Percentiles rank a stretch among this genome's conserved stretches.
Conservation (phyloP, 1,140 invertebrate species). For the Ostrea edulis region DNA sequence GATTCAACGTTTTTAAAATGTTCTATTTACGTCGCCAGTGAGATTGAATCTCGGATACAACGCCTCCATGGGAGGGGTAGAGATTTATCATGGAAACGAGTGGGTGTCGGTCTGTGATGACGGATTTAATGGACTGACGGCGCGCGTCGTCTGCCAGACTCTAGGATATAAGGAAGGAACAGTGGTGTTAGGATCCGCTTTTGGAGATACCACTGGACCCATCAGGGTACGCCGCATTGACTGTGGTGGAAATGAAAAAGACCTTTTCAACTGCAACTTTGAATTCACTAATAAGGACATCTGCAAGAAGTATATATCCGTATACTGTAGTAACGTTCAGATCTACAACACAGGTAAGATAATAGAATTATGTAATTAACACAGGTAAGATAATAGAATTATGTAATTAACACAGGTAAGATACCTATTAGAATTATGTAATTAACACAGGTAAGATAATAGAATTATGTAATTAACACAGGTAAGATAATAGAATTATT, state of each 20-base stretch:
- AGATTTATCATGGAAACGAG: constrained; percentile 61
- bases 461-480: too few species aligned
- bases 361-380: background rate
- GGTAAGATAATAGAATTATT: too few species aligned
- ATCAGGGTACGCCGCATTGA: constrained; percentile 59
- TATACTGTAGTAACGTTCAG: constrained; percentile 65
- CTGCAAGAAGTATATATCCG: constrained; percentile 65
- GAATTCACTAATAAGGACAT: constrained; percentile 49
- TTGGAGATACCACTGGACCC: constrained; percentile 59
- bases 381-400: too few species aligned
- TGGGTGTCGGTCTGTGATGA: constrained; percentile 72
- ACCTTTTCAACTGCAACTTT: constrained; percentile 61
- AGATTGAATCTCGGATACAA: constrained; percentile 64
- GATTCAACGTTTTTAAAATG: background rate
- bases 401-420: too few species aligned
- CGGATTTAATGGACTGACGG: constrained; percentile 60
- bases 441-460: too few species aligned
- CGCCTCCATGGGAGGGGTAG: constrained; percentile 65
- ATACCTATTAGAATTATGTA: too few species aligned
- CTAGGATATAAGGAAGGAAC: constrained; percentile 55
- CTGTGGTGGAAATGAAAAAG: constrained; percentile 63
- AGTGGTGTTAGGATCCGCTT: constrained; percentile 61
- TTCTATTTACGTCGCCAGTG: constrained; percentile 55
- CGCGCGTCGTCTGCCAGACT: constrained; percentile 62
- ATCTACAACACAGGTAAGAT: constrained; percentile 62